phyloP scores from a whole-genome alignment of 2,113 vertebrate species.

The Podarcis muralis region DNA sequence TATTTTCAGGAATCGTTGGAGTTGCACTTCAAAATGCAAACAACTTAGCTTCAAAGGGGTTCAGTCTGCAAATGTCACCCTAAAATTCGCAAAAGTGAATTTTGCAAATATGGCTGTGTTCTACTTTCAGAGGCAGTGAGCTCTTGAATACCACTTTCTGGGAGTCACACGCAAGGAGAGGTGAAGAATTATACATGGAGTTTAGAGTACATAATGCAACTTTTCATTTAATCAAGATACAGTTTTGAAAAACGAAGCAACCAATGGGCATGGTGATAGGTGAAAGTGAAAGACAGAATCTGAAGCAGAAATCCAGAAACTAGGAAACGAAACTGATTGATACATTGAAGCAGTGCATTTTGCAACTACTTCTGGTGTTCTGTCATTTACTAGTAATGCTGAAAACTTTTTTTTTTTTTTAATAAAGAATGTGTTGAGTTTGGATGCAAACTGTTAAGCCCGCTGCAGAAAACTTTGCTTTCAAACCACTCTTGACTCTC shows the following conservation, averaged over 20 bases:
- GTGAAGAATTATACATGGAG: not conserved
- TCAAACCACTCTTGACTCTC: slow-evolving; percentile 30
- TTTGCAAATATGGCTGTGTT: not conserved
- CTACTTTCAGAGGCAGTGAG: too few relatives aligned
- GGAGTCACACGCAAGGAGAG: too few relatives aligned
- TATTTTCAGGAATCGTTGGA: not conserved
- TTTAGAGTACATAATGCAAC: not conserved
- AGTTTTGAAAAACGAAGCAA: not conserved
- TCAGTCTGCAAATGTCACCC: not conserved
- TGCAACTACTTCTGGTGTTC: not conserved
- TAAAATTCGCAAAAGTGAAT: not conserved
- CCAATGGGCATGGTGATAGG: too few relatives aligned
- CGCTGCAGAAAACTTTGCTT: slow-evolving; percentile 25
- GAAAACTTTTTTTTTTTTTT: not conserved
- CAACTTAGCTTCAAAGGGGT: not conserved
- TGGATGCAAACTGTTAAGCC: slow-evolving; percentile 36
- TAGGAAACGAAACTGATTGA: not conserved
- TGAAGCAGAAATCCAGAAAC: not conserved
- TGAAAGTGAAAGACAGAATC: not conserved
- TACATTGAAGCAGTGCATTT: not conserved
- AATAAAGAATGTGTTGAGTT: slow-evolving; percentile 24
- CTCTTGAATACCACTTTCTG: too few relatives aligned
- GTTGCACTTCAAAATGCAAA: not conserved
- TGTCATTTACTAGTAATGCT: slow-evolving; percentile 42
- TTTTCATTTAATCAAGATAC: not conserved